Evolutionary conservation across 2,113 vertebrate genomes (phyloP), one percentile per base, ranked within the genome.

Genomic region (Proterorhinus semilunaris): DNA sequence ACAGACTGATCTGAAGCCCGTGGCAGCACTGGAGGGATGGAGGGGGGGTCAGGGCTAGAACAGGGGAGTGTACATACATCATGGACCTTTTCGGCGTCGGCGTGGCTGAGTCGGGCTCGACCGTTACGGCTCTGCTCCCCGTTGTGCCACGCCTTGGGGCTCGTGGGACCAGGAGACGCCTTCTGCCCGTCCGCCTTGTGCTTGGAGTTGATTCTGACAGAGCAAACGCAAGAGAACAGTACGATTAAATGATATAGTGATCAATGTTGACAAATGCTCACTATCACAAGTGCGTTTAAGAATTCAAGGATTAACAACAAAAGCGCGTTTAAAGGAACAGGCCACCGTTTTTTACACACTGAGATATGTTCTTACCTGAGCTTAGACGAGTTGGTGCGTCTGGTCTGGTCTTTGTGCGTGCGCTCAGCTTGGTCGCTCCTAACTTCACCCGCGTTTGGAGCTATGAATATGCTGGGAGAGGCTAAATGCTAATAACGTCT

Each of bases 51-150:
- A 75, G 78, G 68, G 82, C 81, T 66, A 82, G 67, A 84, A 74
- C 72, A 93, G 91, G 94, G 81, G 88, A 93, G 94, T 92, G 69
- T 95, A 97, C 97, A 90, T 98, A 99, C 97, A 96, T 98, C 93
- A 87, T 92, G 89, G 79, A 89, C 92, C 89, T 94, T 95, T 74
- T 92, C 93, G 68, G 89, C 89, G 15, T 90, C 85, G 76, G 80
- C 47, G 72, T 93, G 88, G 81, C 87, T 85, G 75, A 88, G 87
- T 85, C 93, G 90, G 71, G 94, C 92, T 87, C 93, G 94, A 89
- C 95, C 95, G 21, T 96, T 97, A 89, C 93, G 94, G 87, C 92
- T 76, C 80, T 92, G 95, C 88, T 96, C 95, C 70, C 96, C 96
- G 69, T 98, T 98, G 93, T 96, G 95, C 87, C 95, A 94, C 1